Evolutionary conservation across 2,797 vertebrate genomes (phyloP).

Genomic region (Thripadectes ignobilis): DNA sequence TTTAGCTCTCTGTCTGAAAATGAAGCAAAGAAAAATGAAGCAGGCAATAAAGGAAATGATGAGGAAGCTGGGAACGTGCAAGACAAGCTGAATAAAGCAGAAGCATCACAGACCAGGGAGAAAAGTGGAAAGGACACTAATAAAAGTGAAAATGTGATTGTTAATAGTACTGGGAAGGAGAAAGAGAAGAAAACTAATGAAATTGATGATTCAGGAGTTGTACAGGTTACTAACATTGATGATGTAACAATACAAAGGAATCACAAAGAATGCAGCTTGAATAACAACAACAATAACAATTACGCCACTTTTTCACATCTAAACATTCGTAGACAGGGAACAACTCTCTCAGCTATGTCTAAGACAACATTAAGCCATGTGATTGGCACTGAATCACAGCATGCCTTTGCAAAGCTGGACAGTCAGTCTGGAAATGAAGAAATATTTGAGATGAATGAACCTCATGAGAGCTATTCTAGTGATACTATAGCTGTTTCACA

Average conservation of each 20-base stretch:
- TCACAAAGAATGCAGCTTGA: slow-evolving; percentile 78
- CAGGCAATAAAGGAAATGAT: slow-evolving; percentile 46
- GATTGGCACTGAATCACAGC: not conserved
- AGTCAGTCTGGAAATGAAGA: slow-evolving; percentile 49
- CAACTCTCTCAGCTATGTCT: slow-evolving; percentile 17
- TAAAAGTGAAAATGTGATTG: slow-evolving; percentile 23
- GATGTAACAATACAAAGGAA: slow-evolving; percentile 58
- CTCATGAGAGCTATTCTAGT: slow-evolving; percentile 27
- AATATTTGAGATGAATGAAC: slow-evolving; percentile 41
- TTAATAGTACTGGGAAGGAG: slow-evolving; percentile 48
- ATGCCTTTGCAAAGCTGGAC: slow-evolving; percentile 36
- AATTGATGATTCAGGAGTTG: slow-evolving; percentile 18
- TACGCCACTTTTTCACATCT: not conserved
- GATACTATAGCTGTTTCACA: not conserved
- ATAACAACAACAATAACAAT: slow-evolving; percentile 80
- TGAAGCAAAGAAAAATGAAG: slow-evolving; percentile 50
- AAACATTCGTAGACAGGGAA: slow-evolving; percentile 34
- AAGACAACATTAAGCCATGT: slow-evolving; percentile 6
- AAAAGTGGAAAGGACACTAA: slow-evolving; percentile 66
- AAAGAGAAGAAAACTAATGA: slow-evolving; percentile 56
- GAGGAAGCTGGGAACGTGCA: slow-evolving; percentile 25
- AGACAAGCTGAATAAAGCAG: slow-evolving; percentile 43
- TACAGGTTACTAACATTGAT: slow-evolving; percentile 83
- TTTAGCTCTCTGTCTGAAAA: slow-evolving; percentile 46
- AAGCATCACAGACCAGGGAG: slow-evolving; percentile 60